These are phyloP conservation scores for Chrysolina haemoptera DNA, from an alignment of 2,888 invertebrate genomes.

Conservation along the genomic window DNA sequence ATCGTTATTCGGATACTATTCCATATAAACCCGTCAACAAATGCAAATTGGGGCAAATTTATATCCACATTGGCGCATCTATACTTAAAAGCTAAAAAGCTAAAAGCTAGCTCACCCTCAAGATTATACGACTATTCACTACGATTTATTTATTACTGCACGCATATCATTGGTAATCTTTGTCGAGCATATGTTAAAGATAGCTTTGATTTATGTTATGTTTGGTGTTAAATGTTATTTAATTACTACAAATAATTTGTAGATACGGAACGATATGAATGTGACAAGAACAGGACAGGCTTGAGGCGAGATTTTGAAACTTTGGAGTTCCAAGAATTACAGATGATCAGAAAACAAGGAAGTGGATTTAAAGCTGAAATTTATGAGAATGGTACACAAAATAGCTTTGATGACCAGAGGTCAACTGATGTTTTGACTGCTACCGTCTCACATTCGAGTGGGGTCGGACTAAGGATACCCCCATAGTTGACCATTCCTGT, in stretches of 20 bases:
- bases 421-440: too few relatives aligned
- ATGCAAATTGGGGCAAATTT: neutral
- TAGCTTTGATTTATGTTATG: slow-evolving; percentile 1
- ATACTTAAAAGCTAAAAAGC: neutral
- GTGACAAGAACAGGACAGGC: neutral
- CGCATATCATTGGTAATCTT: neutral
- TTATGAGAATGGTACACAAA: too few relatives aligned
- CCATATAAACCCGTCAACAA: neutral
- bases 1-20: too few relatives aligned
- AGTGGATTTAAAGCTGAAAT: too few relatives aligned
- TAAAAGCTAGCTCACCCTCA: too few relatives aligned
- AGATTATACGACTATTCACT: neutral
- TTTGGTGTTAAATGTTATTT: slow-evolving; percentile 1
- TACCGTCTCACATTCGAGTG: too few relatives aligned
- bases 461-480: too few relatives aligned
- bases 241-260: neutral
- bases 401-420: too few relatives aligned
- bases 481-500: too few relatives aligned
- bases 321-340: too few relatives aligned
- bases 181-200: neutral
- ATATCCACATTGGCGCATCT: neutral
- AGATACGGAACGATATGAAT: neutral
- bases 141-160: neutral
- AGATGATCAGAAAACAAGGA: too few relatives aligned
- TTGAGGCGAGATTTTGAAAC: neutral